Evolutionary conservation across 2,888 invertebrate species (phyloP).

Genomic region (Gymnocheta viridis): DNA sequence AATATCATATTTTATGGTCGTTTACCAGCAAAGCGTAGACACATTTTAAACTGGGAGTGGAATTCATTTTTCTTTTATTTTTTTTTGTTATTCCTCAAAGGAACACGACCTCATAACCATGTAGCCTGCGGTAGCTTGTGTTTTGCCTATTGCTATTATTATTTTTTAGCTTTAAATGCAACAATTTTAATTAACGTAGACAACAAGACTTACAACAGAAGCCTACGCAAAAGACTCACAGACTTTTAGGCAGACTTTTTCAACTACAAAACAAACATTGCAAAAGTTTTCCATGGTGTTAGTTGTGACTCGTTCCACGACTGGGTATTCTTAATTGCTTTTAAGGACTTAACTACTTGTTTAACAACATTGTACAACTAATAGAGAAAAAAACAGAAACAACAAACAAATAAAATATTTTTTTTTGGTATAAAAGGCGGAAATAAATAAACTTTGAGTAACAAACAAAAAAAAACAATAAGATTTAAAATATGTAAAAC

Average conservation of each 20-base stretch:
- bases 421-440: constrained; percentile 56
- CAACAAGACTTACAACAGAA: constrained; percentile 49
- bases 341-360: constrained; percentile 66
- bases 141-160: constrained; percentile 7
- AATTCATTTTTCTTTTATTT: not conserved
- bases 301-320: not conserved
- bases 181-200: constrained; percentile 68
- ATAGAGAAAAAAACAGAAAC: constrained; percentile 24
- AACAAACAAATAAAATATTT: constrained; percentile 7
- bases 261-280: constrained; percentile 38
- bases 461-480: not conserved
- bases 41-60: constrained; percentile 39
- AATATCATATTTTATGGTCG: constrained; percentile 34
- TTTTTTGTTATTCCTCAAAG: not conserved
- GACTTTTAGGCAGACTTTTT: constrained; percentile 54
- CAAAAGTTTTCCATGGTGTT: constrained; percentile 32
- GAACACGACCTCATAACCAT: constrained; percentile 33
- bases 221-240: constrained; percentile 58
- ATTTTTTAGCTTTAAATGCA: constrained; percentile 46
- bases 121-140: constrained; percentile 16
- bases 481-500: constrained; percentile 39
- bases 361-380: constrained; percentile 65
- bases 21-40: not conserved
- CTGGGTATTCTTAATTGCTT: constrained; percentile 43
- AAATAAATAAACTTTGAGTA: constrained; percentile 63